Evolutionary conservation across 2,888 invertebrate species (phyloP).

Genomic region (Calameuta idolon): DNA sequence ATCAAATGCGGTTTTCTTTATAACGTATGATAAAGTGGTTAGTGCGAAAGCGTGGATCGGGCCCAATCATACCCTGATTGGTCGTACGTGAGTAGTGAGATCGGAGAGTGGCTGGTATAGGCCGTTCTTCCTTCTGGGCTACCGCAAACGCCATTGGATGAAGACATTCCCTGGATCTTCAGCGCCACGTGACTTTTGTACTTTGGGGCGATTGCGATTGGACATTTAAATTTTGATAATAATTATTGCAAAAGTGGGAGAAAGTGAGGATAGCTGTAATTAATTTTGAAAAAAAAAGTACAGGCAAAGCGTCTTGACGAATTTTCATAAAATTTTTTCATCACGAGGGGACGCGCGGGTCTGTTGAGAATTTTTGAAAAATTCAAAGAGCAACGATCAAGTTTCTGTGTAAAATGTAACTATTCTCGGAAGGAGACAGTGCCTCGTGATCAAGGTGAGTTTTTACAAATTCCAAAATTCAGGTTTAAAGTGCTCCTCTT

Average conservation of each 20-base stretch:
- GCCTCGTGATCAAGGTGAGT: not conserved
- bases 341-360: too few species aligned
- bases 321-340: too few species aligned
- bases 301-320: too few species aligned
- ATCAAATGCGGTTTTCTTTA: constrained; percentile 63
- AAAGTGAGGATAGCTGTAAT: too few species aligned
- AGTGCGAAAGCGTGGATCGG: constrained; percentile 62
- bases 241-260: too few species aligned
- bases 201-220: not conserved
- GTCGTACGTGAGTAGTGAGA: constrained; percentile 61
- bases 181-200: not conserved
- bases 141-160: constrained; percentile 3
- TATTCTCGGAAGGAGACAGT: not conserved
- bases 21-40: constrained; percentile 64
- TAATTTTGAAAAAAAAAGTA: too few species aligned
- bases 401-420: not conserved
- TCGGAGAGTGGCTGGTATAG: constrained; percentile 27
- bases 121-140: not conserved
- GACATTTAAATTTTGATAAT: too few species aligned
- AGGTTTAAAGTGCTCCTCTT: not conserved
- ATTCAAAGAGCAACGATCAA: too few species aligned
- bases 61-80: constrained; percentile 62
- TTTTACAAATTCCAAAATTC: constrained; percentile 1
- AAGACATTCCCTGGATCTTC: not conserved
- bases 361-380: too few species aligned